Percentiles rank a stretch among this genome's conserved stretches.
These are phyloP conservation scores for Hirundichthys speculiger DNA, from an alignment of 2,113 vertebrate genomes.

Conservation along the genomic window DNA sequence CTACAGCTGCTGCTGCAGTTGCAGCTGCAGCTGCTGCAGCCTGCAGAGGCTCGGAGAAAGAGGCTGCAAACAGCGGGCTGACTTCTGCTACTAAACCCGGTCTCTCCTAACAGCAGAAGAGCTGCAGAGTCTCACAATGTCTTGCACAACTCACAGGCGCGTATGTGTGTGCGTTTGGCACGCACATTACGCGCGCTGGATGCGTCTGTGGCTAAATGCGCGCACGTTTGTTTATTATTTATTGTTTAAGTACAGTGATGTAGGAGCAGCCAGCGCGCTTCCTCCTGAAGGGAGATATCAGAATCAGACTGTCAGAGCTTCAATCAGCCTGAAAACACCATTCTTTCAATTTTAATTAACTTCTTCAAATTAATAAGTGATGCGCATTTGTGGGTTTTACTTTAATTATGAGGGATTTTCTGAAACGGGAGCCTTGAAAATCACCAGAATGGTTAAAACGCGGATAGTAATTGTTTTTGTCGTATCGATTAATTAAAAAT, in stretches of 20 bases:
- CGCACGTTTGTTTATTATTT: constrained; percentile 16
- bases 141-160: constrained; percentile 29
- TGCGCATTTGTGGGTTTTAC: constrained; percentile 11
- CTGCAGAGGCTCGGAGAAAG: constrained; percentile 53
- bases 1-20: constrained; percentile 54
- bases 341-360: constrained; percentile 7
- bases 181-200: too few relatives aligned
- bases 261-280: too few relatives aligned
- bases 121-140: constrained; percentile 56
- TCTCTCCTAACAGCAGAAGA: constrained; percentile 63
- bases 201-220: not conserved
- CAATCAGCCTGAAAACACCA: too few relatives aligned
- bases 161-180: constrained; percentile 9
- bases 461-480: constrained; percentile 9
- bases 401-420: constrained; percentile 9
- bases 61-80: constrained; percentile 58
- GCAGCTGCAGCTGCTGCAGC: constrained; percentile 54
- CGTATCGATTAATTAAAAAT: not conserved
- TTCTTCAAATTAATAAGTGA: constrained; percentile 40
- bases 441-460: not conserved
- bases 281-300: too few relatives aligned
- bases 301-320: too few relatives aligned
- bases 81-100: constrained; percentile 65
- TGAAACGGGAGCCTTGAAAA: constrained; percentile 1
- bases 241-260: constrained; percentile 17